Evolutionary conservation across 2,797 vertebrate species (phyloP).

Genomic region (Esox masquinongy): DNA sequence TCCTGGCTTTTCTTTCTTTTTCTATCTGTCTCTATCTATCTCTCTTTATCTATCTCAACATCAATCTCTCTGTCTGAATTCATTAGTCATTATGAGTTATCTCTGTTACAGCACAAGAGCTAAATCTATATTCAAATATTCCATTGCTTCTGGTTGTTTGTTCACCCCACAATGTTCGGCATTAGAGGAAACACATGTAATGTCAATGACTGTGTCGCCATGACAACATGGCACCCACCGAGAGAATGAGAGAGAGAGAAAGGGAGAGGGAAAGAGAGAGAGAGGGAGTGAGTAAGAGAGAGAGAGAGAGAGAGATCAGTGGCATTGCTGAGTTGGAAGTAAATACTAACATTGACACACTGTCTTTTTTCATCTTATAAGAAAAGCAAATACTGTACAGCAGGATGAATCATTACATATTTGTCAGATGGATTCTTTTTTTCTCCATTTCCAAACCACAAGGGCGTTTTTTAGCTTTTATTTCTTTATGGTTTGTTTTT

Average conservation of each 20-base stretch:
- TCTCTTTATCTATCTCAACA: background rate
- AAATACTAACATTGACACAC: constrained; percentile 5
- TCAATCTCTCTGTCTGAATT: constrained; percentile 19
- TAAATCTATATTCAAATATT: constrained; percentile 32
- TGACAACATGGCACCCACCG: constrained; percentile 57
- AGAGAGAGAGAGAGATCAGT: constrained; percentile 10
- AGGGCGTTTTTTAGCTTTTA: background rate
- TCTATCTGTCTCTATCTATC: background rate
- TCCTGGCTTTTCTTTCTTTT: background rate
- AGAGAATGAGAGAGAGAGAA: constrained; percentile 7
- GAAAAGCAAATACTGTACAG: constrained; percentile 19
- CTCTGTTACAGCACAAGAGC: constrained; percentile 4
- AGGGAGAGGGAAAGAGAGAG: background rate
- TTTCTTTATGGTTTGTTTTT: background rate
- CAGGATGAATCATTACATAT: constrained; percentile 42
- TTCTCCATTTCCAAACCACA: background rate
- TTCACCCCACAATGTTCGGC: constrained; percentile 42
- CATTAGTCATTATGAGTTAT: constrained; percentile 5
- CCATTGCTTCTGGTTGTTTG: constrained; percentile 32
- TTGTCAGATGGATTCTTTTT: constrained; percentile 36
- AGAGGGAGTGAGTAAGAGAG: background rate
- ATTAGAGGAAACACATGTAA: constrained; percentile 61
- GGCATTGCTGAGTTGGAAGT: background rate
- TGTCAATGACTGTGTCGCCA: constrained; percentile 53
- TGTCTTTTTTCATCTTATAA: constrained; percentile 3